phyloP scores from a whole-genome alignment of 92 coral and sea anemone genomes.

The Umimayanthus kanabou region DNA sequence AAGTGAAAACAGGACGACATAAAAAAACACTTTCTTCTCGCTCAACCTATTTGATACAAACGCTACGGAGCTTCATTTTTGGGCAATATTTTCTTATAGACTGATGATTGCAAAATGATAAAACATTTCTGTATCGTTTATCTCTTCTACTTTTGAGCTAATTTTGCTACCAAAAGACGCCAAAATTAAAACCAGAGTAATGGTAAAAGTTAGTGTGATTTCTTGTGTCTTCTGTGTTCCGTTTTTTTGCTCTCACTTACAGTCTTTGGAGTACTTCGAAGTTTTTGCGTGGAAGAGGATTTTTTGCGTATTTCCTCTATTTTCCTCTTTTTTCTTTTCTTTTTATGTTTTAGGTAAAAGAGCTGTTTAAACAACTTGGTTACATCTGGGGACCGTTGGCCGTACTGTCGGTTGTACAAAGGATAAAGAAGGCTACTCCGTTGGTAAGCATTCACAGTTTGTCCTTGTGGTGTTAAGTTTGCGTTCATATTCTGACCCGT shows the following conservation, averaged over 20 bases:
- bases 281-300: neutral
- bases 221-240: neutral
- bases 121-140: neutral
- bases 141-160: neutral
- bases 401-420: neutral
- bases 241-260: neutral
- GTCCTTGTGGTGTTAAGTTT: neutral
- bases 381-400: neutral
- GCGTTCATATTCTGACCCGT: neutral
- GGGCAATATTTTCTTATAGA: no score
- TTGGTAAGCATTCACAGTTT: neutral
- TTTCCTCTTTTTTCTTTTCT: constrained; percentile 26
- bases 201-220: neutral
- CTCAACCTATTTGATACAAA: no score
- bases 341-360: constrained; percentile 25
- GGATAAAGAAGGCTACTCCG: neutral
- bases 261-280: neutral
- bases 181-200: neutral
- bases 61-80: no score
- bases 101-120: neutral
- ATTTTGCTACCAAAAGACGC: neutral
- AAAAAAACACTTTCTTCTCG: no score
- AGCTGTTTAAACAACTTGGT: constrained; percentile 16
- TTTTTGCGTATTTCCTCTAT: neutral
- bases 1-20: neutral